phyloP scores from a whole-genome alignment of 2,888 invertebrate genomes.

The Erebia aethiops region DNA sequence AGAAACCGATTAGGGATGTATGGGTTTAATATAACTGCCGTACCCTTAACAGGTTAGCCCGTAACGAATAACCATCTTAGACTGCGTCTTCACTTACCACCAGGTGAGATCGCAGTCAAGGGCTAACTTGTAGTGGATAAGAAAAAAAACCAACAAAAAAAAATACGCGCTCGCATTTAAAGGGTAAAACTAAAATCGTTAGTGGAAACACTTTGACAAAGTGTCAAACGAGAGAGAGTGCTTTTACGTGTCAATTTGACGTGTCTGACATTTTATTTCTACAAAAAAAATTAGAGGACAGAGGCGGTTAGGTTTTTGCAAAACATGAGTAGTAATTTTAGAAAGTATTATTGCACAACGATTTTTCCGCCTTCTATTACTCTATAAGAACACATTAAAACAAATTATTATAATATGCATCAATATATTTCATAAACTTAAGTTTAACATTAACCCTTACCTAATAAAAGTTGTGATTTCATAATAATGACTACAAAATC shows the following conservation, averaged over 20 bases:
- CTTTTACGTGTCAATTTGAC: neutral
- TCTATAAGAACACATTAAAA: neutral
- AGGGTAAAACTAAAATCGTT: neutral
- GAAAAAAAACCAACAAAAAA: too few relatives aligned
- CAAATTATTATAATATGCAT: neutral
- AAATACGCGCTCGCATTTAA: too few relatives aligned
- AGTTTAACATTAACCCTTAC: neutral
- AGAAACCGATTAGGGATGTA: too few relatives aligned
- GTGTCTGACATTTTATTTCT: neutral
- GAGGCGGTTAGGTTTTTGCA: neutral
- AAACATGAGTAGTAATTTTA: neutral
- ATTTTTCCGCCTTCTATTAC: neutral
- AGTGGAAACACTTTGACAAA: neutral
- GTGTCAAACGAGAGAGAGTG: too few relatives aligned
- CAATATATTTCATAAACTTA: neutral
- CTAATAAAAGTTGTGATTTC: constrained; percentile 1
- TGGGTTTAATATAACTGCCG: too few relatives aligned
- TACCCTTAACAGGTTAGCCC: too few relatives aligned
- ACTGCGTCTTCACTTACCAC: too few relatives aligned
- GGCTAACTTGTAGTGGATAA: too few relatives aligned
- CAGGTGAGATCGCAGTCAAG: too few relatives aligned
- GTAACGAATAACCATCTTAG: too few relatives aligned
- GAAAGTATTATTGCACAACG: neutral
- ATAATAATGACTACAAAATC: constrained; percentile 61
- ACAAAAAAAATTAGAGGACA: neutral